Evolutionary conservation across 2,797 vertebrate genomes (phyloP), one percentile per base, ranked within the genome.

Genomic region (Micrastur ruficollis): DNA sequence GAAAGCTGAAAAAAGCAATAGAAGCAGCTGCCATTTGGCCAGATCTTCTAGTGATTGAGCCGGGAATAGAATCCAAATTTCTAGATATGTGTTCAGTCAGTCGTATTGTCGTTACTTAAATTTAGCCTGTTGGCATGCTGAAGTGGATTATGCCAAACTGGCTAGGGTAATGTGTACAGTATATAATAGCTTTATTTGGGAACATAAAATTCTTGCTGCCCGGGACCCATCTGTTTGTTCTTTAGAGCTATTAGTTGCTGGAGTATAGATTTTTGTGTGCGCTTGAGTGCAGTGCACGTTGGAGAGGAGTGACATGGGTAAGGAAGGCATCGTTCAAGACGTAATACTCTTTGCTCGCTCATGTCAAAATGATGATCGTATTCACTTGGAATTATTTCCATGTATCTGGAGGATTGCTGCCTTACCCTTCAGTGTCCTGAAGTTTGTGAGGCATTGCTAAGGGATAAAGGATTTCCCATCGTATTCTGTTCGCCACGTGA

Each of bases 401-500:
- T 32, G 3, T 80, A 11, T 31, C 49, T 86, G 42, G 42, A 80
- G 61, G 59, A 58, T 85, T 91, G 89, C 89, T 62, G 72, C 94
- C 94, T 97, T 98, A 97, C 97, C 97, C 97, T 97, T 97, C 97
- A 97, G 97, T 62, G 27, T 98, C 94, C 96, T 97, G 96, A 97
- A 52, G 89, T 97, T 96, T 97, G 97, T 98, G 97, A 98, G 97
- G 97, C 97, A 93, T 97, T 97, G 97, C 96, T 83, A 66, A 94
- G 98, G 97, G 97, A 98, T 97, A 97, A 98, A 98, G 98, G 97
- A 97, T 98, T 98, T 98, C 97, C 97, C 92, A 71, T 97, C 87
- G 93, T 98, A 73, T 92, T 94, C 76, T 81, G 59, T 87, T 97
- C 75, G 95, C 97, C 97, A 98, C 63, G 93, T 98, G 98, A 98